Evolutionary conservation across 2,113 vertebrate genomes (phyloP).

Genomic region (Percina caprodes): DNA sequence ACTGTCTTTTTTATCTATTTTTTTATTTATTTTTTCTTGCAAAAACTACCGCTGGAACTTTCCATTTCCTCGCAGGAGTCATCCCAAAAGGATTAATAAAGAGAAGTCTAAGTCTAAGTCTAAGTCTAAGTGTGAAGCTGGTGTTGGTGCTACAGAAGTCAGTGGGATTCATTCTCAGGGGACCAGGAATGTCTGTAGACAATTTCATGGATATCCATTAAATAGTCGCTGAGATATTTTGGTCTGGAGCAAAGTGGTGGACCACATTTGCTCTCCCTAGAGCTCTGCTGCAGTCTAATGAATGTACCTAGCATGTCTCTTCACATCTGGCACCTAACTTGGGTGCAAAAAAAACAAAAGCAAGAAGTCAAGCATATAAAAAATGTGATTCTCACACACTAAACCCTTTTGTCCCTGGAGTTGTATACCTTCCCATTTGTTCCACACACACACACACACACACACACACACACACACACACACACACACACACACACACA

Average conservation of each 20-base stretch:
- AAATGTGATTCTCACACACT: not conserved
- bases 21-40: too few species aligned
- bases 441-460: constrained; percentile 15
- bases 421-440: constrained; percentile 33
- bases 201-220: not conserved
- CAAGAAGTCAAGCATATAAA: not conserved
- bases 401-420: not conserved
- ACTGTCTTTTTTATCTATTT: too few species aligned
- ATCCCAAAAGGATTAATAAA: too few species aligned
- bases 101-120: too few species aligned
- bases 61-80: too few species aligned
- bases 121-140: too few species aligned
- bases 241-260: not conserved
- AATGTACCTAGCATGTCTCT: not conserved
- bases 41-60: too few species aligned
- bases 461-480: constrained; percentile 1
- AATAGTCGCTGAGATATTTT: not conserved
- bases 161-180: not conserved
- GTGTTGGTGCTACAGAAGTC: not conserved
- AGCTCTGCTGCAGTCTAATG: not conserved
- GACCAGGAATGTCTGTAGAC: not conserved
- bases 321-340: not conserved
- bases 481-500: constrained; percentile 1
- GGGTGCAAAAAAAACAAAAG: not conserved
- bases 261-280: not conserved